Evolutionary conservation across 2,113 vertebrate species (phyloP).

Genomic region (Macaca fascicularis): DNA sequence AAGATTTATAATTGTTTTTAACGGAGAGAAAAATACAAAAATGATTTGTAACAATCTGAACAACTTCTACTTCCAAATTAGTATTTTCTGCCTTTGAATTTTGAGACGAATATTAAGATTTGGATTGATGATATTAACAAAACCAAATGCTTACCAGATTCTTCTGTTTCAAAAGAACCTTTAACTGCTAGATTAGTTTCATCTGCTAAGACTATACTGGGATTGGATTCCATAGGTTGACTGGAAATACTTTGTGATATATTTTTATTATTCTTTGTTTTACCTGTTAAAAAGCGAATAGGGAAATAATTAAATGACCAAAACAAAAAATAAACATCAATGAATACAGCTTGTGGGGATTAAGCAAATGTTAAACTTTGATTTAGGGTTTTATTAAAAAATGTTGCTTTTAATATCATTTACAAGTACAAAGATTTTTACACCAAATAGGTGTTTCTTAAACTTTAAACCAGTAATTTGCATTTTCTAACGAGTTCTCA

Average conservation of each 20-base stretch:
- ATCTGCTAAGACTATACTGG: conserved; percentile 80
- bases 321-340: conserved; percentile 42
- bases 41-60: not conserved
- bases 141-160: conserved; percentile 82
- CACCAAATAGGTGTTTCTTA: not conserved
- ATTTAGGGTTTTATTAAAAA: not conserved
- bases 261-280: conserved; percentile 87
- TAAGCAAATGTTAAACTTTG: conserved; percentile 25
- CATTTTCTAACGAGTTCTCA: not conserved
- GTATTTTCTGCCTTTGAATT: conserved; percentile 40
- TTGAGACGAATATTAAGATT: conserved; percentile 17
- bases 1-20: not conserved
- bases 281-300: conserved; percentile 86
- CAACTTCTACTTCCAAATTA: conserved; percentile 37
- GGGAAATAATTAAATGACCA: conserved; percentile 53
- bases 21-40: not conserved
- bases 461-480: not conserved
- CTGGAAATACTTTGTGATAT: conserved; percentile 82
- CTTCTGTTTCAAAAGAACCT: conserved; percentile 83
- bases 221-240: conserved; percentile 79
- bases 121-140: conserved; percentile 33
- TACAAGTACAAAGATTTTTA: not conserved
- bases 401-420: not conserved
- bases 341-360: not conserved
- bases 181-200: conserved; percentile 83